Percentiles rank a stretch among this genome's conserved stretches.
phyloP scores from a whole-genome alignment of 2,888 invertebrate species.

The Caenorhabditis drosophilae region DNA sequence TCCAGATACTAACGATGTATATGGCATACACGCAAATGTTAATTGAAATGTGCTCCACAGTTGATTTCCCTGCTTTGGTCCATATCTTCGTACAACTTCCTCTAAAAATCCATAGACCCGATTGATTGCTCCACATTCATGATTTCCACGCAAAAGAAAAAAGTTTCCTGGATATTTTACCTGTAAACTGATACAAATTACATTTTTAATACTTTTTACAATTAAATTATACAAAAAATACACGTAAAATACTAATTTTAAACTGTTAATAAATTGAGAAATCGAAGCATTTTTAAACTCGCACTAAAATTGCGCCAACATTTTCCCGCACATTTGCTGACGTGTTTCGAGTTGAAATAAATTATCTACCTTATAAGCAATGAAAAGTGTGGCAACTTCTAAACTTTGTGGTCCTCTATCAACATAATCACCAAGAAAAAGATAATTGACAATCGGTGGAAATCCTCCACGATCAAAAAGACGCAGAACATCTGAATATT shows the following conservation, averaged over 20 bases:
- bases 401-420: constrained; percentile 57
- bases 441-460: constrained; percentile 57
- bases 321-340: no score
- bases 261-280: no score
- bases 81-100: constrained; percentile 52
- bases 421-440: constrained; percentile 62
- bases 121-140: constrained; percentile 54
- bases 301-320: no score
- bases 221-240: no score
- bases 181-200: no score
- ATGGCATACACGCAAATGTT: constrained; percentile 52
- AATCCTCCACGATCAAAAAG: constrained; percentile 58
- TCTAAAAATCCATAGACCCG: constrained; percentile 60
- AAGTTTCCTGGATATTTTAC: constrained; percentile 53
- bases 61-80: constrained; percentile 14
- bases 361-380: constrained; percentile 55
- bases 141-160: constrained; percentile 58
- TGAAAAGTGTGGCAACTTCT: constrained; percentile 51
- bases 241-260: no score
- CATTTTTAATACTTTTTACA: no score
- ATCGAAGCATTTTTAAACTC: no score
- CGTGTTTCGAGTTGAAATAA: no score
- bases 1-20: constrained; percentile 44
- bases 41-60: constrained; percentile 55
- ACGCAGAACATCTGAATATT: constrained; percentile 53